Evolutionary conservation across 2,888 invertebrate species (phyloP), one percentile per base, ranked within the genome.

Genomic region (Pseudococcus viburni): DNA sequence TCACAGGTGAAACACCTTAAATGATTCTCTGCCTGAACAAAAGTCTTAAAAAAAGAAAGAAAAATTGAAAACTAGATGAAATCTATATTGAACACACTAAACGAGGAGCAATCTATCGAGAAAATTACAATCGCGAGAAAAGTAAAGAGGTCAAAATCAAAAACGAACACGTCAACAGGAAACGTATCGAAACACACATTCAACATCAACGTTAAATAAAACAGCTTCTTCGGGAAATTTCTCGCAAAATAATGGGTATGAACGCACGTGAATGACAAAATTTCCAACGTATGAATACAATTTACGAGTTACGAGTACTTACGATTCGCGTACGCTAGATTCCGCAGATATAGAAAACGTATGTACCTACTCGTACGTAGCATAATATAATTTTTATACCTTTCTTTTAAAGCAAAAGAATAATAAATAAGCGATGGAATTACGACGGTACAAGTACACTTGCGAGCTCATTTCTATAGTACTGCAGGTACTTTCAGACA

Each of bases 361-460:
- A 51, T 51, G 48, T 15, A 51, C 15, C 11, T 15, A 51, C 4
- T 11, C 15, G 48, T 4, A 51, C 9, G 46, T 2, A 51, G 15
- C 12, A 51, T 51, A 55, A 55, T 55, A 55, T 15, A 55, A 55
- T 55, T 55, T 55, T 55, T 55, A n/a, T 55, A 55, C 55, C 17
- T 55, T 55, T n/a, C 55, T n/a, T 8, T 55, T 55, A 55, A 55
- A 55, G 55, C n/a, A 55, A 55, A 55, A n/a, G n/a, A 55, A 55
- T 55, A 55, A 55, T 55, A 55, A 55, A 55, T 55, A 55, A 51
- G 17, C 51, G 51, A 51, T 51, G 51, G 51, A 51, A 51, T 51
- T 51, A 51, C 51, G 51, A n/a, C 55, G 55, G 55, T n/a, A 55
- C n/a, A 55, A 55, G n/a, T 55, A 55, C 55, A 55, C 55, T 55